These are phyloP conservation scores for Allacma fusca DNA, from an alignment of 2,888 invertebrate species.

Conservation along the genomic window DNA sequence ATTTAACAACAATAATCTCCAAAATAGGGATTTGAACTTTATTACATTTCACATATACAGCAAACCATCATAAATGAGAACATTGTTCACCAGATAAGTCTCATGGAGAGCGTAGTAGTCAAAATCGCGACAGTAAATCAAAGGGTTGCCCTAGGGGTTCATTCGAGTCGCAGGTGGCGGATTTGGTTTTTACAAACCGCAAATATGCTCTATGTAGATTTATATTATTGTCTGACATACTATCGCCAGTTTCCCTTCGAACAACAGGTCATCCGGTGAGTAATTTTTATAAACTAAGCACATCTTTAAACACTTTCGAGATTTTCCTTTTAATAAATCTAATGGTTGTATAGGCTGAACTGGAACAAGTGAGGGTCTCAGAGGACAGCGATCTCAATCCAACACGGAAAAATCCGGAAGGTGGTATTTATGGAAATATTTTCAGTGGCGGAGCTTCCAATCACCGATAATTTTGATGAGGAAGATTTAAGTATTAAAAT, in stretches of 20 bases:
- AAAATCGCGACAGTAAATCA: background rate
- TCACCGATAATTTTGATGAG: background rate
- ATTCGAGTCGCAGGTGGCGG: conserved; percentile 38
- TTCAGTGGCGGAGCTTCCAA: background rate
- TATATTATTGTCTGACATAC: background rate
- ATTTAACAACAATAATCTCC: too few relatives aligned
- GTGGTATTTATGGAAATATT: conserved; percentile 42
- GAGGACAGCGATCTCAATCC: too few relatives aligned
- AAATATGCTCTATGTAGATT: conserved; percentile 24
- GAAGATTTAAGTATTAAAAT: background rate
- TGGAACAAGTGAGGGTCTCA: too few relatives aligned
- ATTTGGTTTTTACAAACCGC: conserved; percentile 40
- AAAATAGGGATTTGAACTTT: too few relatives aligned
- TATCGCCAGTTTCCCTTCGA: background rate
- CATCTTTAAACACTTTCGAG: too few relatives aligned
- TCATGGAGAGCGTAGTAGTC: background rate
- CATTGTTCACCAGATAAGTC: too few relatives aligned
- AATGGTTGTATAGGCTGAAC: too few relatives aligned
- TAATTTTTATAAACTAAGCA: too few relatives aligned
- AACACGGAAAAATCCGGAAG: conserved; percentile 25
- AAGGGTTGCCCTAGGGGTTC: background rate
- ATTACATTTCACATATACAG: too few relatives aligned
- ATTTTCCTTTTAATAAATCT: too few relatives aligned
- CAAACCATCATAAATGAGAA: too few relatives aligned
- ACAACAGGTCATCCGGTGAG: background rate